Percentiles rank a stretch among this genome's conserved stretches.
phyloP scores from a whole-genome alignment of 92 coral and sea anemone species.

The Palythoa grandiflora region DNA sequence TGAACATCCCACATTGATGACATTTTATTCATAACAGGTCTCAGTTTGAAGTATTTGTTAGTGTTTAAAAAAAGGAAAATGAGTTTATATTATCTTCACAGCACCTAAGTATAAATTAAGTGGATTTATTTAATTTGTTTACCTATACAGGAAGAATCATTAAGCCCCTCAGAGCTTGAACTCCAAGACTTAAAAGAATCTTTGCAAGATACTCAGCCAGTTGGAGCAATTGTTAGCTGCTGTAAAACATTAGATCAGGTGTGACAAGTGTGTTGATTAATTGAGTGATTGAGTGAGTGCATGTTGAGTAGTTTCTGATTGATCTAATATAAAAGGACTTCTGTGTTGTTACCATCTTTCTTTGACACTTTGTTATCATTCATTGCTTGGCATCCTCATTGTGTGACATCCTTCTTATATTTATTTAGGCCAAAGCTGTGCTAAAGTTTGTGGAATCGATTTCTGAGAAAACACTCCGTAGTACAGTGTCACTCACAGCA shows the following conservation, averaged over 20 bases:
- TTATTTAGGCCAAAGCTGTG: constrained; percentile 91
- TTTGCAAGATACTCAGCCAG: constrained; percentile 96
- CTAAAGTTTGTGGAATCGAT: constrained; percentile 95
- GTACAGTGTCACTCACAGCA: constrained; percentile 95
- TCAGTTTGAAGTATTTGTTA: no score
- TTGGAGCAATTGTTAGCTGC: constrained; percentile 88
- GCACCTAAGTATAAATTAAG: no score
- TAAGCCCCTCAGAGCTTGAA: constrained; percentile 81
- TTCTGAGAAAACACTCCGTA: constrained; percentile 94
- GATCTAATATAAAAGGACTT: no score
- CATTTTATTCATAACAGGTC: no score
- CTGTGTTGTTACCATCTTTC: no score
- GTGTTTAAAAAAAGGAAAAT: no score
- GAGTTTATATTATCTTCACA: no score
- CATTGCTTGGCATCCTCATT: background rate
- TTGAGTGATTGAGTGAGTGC: background rate
- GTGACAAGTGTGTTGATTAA: background rate
- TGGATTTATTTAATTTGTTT: no score
- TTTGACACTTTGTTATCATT: background rate
- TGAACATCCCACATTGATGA: no score
- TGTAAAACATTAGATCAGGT: constrained; percentile 96
- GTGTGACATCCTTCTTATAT: background rate
- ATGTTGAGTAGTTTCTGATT: no score
- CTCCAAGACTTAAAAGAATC: constrained; percentile 87
- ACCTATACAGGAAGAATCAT: constrained; percentile 79